Percentiles rank a stretch among this genome's conserved stretches.
Evolutionary conservation across 1,140 invertebrate species (phyloP).

Genomic region (Drosophila saltans): DNA sequence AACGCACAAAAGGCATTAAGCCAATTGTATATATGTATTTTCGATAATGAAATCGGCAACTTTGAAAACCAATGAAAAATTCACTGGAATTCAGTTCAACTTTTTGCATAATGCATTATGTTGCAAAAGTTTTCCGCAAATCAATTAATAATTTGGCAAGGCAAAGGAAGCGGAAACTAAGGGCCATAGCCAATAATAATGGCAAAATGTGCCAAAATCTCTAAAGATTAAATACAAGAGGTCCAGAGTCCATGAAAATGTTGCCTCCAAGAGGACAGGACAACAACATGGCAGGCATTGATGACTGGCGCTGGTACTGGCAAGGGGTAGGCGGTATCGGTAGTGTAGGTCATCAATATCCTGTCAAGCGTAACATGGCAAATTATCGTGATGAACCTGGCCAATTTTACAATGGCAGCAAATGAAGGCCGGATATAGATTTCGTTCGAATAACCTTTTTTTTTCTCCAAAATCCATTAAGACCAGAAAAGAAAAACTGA

Average conservation of each 20-base stretch:
- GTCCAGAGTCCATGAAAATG: slow-evolving; percentile 42
- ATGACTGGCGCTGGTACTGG: background rate
- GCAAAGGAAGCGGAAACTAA: slow-evolving; percentile 47
- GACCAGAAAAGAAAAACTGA: too few species aligned
- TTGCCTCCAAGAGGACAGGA: slow-evolving; percentile 6
- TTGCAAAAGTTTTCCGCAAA: slow-evolving; percentile 34
- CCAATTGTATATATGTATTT: background rate
- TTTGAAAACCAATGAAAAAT: slow-evolving; percentile 50
- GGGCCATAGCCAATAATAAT: background rate
- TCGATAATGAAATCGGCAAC: slow-evolving; percentile 19
- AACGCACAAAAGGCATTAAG: background rate
- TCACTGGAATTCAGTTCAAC: slow-evolving; percentile 55
- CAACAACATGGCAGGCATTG: background rate
- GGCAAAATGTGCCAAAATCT: slow-evolving; percentile 72
- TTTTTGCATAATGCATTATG: slow-evolving; percentile 41
- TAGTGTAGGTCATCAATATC: slow-evolving; percentile 69
- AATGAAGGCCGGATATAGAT: background rate
- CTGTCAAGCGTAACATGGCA: slow-evolving; percentile 60
- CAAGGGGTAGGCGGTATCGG: background rate
- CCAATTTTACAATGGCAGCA: slow-evolving; percentile 35
- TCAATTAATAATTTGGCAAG: slow-evolving; percentile 70
- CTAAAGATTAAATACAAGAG: slow-evolving; percentile 67
- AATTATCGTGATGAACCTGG: slow-evolving; percentile 37
- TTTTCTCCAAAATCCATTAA: too few species aligned
- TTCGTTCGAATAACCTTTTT: too few species aligned